Base-by-base conservation (phyloP, 2,888 invertebrate species). In the Acanthosepion lycidas region DNA sequence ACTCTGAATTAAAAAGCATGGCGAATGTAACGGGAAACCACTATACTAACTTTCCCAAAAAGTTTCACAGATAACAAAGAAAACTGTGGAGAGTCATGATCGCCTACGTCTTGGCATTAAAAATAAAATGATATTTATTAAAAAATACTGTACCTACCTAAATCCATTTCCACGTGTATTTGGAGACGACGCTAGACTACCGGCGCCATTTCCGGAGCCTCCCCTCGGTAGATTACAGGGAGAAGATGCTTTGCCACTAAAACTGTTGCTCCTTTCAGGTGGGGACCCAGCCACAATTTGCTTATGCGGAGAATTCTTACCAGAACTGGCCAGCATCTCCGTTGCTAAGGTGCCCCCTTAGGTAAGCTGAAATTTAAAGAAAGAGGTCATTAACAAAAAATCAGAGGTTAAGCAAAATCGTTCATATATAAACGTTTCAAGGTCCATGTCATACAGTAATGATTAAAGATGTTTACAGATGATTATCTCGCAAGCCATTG, bases 291-390 rank as follows among this genome's bases (percentile, higher is more conserved):
- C 93, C 28, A 93, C 93, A 8, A 93, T 93, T 93, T 93, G 93
- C 33, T 93, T 93, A 48, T 93, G 93, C 28, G 93, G 93, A 18
- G 93, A 93, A 49, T 93, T 93, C 33, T 93, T 93, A 53, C 93
- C 93, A 53, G 93, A 93, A 93, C 33, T 93, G 28, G 93, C 93
- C 93, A 93, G 28, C 93, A 93, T 93, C 20, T 93, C 93, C 93
- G 51, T 93, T 53, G n/a, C 51, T 93, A 33, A 53, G n/a, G 53
- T 33, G 53, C 12, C 93, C 51, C 53, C 20, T 49, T 18, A 18
- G 93, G 93, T n/a, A n/a, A 53, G 49, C 49, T 53, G 49, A 53
- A 93, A 93, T 51, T 15, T 18, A 6, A n/a, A 53, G 12, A 53
- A 28, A 18, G 2, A 28, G 26, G 23, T 28, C 42, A 48, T 42